phyloP scores from a whole-genome alignment of 2,888 invertebrate genomes.

The Mycogona germanica region DNA sequence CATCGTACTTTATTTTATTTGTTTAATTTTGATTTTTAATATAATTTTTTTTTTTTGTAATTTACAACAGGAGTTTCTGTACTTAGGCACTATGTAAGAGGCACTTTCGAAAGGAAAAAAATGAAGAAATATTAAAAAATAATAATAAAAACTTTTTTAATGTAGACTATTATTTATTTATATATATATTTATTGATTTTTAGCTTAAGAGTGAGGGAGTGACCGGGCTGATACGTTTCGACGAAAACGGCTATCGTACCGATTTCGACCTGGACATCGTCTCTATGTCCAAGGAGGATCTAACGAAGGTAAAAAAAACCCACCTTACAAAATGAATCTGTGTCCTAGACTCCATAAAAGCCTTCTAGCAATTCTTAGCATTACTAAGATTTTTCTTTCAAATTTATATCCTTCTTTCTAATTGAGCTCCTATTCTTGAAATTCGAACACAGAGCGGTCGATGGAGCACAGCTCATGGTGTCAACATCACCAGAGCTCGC shows the following conservation, averaged over 20 bases:
- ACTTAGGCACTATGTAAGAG: too few species aligned
- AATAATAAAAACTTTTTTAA: too few species aligned
- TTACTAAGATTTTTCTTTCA: neutral
- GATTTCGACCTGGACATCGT: slow-evolving; percentile 86
- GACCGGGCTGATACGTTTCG: slow-evolving; percentile 85
- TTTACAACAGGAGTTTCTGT: too few species aligned
- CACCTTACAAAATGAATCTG: too few species aligned
- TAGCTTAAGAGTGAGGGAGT: slow-evolving; percentile 87
- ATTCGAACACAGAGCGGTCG: slow-evolving; percentile 2
- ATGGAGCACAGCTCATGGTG: neutral
- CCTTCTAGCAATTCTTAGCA: neutral
- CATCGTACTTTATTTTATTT: too few species aligned
- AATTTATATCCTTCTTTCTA: neutral
- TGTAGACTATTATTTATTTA: neutral
- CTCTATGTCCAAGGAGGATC: slow-evolving; percentile 31
- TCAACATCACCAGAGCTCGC: neutral
- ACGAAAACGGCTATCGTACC: slow-evolving; percentile 76
- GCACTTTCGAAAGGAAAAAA: too few species aligned
- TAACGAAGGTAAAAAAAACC: slow-evolving; percentile 7
- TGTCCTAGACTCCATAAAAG: too few species aligned
- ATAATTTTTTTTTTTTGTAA: too few species aligned
- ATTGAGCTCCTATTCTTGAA: neutral
- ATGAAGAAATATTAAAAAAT: too few species aligned
- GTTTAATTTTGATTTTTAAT: too few species aligned
- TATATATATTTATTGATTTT: neutral